A percentile compares a stretch with the other conserved stretches of the same genome.
These are phyloP conservation scores for Semnopithecus entellus DNA, from an alignment of 2,113 vertebrate species.

Conservation along the genomic window DNA sequence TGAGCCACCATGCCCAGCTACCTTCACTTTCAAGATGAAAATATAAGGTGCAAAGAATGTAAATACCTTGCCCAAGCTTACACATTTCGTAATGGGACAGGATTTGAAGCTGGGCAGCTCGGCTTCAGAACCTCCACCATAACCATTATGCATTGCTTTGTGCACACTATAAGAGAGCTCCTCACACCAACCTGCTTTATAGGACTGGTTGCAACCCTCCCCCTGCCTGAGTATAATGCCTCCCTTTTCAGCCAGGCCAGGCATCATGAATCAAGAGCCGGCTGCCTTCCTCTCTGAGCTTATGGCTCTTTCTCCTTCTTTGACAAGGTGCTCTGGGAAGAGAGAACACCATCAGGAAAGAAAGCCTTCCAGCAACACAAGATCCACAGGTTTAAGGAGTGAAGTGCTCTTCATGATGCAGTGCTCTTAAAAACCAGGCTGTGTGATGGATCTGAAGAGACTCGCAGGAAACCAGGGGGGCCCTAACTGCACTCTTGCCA, in stretches of 20 bases:
- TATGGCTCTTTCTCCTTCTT: background rate
- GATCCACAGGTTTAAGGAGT: background rate
- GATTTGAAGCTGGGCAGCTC: background rate
- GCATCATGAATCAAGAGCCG: background rate
- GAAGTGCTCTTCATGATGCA: fast-evolving
- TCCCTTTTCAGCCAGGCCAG: background rate
- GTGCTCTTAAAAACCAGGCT: background rate
- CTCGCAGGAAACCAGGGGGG: background rate
- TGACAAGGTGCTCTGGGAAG: background rate
- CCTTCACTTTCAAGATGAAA: background rate
- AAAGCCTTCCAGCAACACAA: background rate
- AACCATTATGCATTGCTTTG: background rate
- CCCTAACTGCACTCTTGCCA: background rate
- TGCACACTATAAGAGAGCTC: no score
- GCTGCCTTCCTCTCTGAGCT: background rate
- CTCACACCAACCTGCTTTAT: background rate
- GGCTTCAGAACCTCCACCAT: background rate
- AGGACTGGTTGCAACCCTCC: background rate
- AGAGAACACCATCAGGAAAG: background rate
- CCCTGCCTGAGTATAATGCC: no score
- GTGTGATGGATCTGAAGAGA: background rate
- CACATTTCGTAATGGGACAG: background rate
- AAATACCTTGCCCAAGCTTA: background rate
- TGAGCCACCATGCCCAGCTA: no score
- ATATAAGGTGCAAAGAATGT: background rate